Conservation (phyloP, 2,888 invertebrate genomes). For the Archips crataeganus region DNA sequence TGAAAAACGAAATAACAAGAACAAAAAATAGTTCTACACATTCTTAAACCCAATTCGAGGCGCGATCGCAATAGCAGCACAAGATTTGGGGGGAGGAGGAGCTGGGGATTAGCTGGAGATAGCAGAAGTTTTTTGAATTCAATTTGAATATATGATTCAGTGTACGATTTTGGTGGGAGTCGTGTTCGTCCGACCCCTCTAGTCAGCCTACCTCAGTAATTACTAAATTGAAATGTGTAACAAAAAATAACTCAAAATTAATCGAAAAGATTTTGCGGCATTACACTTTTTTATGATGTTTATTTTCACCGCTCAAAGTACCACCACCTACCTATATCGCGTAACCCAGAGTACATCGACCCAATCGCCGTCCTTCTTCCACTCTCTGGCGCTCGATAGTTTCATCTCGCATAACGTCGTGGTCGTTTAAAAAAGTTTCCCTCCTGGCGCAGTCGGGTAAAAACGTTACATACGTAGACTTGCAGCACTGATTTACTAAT, state of each 20-base stretch:
- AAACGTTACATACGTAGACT: conserved; percentile 47
- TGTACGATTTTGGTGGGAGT: too few species aligned
- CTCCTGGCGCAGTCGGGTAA: conserved; percentile 46
- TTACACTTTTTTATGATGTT: conserved; percentile 7
- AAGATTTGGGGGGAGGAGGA: too few species aligned
- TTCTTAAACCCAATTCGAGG: neutral
- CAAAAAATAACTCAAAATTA: neutral
- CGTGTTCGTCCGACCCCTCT: too few species aligned
- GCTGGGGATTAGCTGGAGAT: too few species aligned
- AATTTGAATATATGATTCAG: too few species aligned
- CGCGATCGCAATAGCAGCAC: too few species aligned
- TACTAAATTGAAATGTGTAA: neutral
- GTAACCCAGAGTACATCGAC: conserved; percentile 61
- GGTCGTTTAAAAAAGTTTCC: conserved; percentile 53
- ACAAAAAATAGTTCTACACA: neutral
- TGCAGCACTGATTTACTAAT: neutral
- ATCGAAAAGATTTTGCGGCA: neutral
- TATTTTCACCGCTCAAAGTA: conserved; percentile 3
- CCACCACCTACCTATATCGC: conserved; percentile 42
- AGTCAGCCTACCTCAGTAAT: neutral
- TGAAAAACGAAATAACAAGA: neutral
- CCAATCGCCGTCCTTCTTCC: conserved; percentile 53
- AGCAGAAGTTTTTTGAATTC: too few species aligned
- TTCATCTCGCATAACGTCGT: conserved; percentile 49
- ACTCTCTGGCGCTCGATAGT: conserved; percentile 50